These are phyloP conservation scores for Chamaetylas fuelleborni DNA, from an alignment of 2,113 vertebrate species.

Conservation along the genomic window DNA sequence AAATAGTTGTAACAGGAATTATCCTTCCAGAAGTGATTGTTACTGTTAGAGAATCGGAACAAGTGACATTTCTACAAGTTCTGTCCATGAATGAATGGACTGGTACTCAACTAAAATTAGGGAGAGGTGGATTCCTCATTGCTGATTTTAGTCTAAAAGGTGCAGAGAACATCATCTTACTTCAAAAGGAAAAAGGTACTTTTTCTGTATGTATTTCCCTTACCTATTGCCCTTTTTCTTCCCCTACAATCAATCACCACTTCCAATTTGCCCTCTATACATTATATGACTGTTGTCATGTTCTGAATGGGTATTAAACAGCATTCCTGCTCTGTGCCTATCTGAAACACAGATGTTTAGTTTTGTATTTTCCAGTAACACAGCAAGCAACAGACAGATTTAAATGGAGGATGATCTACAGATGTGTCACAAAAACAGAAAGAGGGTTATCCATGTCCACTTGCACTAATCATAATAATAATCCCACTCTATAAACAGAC, in stretches of 20 bases:
- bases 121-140: neutral
- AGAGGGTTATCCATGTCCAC: constrained; percentile 44
- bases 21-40: neutral
- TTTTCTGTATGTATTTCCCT: neutral
- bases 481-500: constrained; percentile 16
- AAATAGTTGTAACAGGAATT: neutral
- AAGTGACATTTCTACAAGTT: neutral
- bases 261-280: neutral
- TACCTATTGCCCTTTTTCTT: neutral
- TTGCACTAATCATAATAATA: constrained; percentile 33
- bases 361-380: constrained; percentile 8
- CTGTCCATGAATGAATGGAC: neutral
- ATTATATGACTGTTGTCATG: neutral
- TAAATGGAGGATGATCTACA: constrained; percentile 37
- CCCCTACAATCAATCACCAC: neutral
- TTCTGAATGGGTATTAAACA: neutral
- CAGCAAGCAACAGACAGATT: constrained; percentile 37
- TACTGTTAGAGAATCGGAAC: neutral
- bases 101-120: neutral
- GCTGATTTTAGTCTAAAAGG: neutral
- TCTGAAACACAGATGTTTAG: constrained; percentile 3
- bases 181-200: neutral
- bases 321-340: neutral
- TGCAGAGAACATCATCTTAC: neutral
- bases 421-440: constrained; percentile 36